Evolutionary conservation across 1,140 invertebrate species (phyloP).

Genomic region (Paracyclopina nana): DNA sequence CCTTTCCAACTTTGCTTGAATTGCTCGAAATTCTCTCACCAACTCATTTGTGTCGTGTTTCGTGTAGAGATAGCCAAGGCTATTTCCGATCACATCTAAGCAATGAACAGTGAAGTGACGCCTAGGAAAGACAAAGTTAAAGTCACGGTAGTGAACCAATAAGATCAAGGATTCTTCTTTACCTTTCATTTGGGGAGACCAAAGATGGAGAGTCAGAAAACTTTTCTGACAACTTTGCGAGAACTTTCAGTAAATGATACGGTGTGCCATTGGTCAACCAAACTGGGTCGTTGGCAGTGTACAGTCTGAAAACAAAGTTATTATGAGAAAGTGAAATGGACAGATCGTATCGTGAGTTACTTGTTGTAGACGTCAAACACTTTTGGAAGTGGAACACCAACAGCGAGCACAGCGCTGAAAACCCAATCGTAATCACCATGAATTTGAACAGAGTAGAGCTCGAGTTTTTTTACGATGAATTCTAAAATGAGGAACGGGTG

Average conservation of each 20-base stretch:
- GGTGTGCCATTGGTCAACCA: conserved; percentile 19
- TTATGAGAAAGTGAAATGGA: not conserved
- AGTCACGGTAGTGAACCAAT: not conserved
- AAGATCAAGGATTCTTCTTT: not conserved
- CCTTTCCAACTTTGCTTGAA: conserved; percentile 12
- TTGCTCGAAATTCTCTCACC: conserved; percentile 2
- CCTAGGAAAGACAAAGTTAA: conserved; percentile 1
- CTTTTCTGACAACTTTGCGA: conserved; percentile 19
- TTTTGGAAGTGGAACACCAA: conserved; percentile 26
- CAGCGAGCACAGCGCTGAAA: conserved; percentile 25
- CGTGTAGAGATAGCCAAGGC: conserved; percentile 6
- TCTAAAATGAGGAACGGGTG: conserved; percentile 23
- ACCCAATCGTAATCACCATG: conserved; percentile 26
- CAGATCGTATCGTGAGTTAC: conserved; percentile 14
- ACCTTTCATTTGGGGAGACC: conserved; percentile 16
- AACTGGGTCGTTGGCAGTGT: conserved; percentile 10
- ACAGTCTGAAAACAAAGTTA: not conserved
- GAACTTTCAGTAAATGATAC: conserved; percentile 19
- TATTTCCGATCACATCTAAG: not conserved
- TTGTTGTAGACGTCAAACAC: conserved; percentile 32
- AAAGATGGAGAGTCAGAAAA: conserved; percentile 17
- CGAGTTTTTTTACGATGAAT: conserved; percentile 30
- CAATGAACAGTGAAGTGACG: conserved; percentile 1
- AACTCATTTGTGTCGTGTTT: not conserved
- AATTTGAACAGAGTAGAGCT: conserved; percentile 24